phyloP scores from a whole-genome alignment of 2,797 vertebrate genomes.

The Melopsittacus undulatus region DNA sequence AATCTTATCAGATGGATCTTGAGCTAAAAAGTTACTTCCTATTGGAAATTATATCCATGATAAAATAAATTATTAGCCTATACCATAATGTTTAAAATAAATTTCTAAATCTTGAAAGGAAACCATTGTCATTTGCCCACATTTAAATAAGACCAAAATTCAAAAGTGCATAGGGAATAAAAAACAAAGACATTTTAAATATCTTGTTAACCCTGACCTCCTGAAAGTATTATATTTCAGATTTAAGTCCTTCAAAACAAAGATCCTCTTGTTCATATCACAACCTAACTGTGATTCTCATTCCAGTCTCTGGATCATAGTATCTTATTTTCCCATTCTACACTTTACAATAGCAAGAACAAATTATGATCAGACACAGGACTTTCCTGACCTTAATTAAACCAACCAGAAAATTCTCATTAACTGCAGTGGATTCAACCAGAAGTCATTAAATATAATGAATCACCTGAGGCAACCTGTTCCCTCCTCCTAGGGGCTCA shows the following conservation, averaged over 20 bases:
- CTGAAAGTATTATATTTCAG: neutral
- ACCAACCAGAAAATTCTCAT: neutral
- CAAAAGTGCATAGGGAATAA: neutral
- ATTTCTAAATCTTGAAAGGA: neutral
- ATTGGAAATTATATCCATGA: neutral
- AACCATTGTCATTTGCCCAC: neutral
- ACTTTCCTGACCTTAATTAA: neutral
- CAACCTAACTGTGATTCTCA: neutral
- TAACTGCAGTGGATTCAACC: neutral
- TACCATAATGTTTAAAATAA: neutral
- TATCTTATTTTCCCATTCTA: neutral
- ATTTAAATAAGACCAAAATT: neutral
- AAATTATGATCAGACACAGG: neutral
- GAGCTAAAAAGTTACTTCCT: neutral
- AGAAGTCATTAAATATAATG: neutral
- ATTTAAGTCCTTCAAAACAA: neutral
- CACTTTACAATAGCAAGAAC: neutral
- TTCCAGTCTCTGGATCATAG: neutral
- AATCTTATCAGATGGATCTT: neutral
- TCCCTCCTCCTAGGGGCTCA: neutral
- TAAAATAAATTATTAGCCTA: neutral
- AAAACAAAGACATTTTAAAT: neutral
- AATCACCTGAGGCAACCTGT: neutral
- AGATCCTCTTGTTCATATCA: neutral
- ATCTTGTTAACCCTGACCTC: neutral